phyloP scores from a whole-genome alignment of 2,113 vertebrate genomes.

The human region GRCh38 chr20:15246501-15247000 shows the following conservation, averaged over 20 bases:
- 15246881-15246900: neutral
- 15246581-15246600: neutral
- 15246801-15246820: neutral
- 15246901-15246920: neutral
- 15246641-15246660: neutral
- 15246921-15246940: neutral
- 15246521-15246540: neutral
- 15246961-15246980: neutral
- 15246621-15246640: neutral
- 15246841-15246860: neutral
- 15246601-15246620: neutral
- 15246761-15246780: neutral
- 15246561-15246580: neutral
- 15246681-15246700: neutral
- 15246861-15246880: neutral
- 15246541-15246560: neutral
- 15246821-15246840: neutral
- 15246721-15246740: neutral
- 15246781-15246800: neutral
- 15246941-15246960: neutral
- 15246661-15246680: neutral
- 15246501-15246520: neutral
- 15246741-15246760: neutral
- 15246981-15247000: neutral
- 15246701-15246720: neutral